Base-by-base conservation (phyloP, 2,888 invertebrate species). In the Catocala fraxini region DNA sequence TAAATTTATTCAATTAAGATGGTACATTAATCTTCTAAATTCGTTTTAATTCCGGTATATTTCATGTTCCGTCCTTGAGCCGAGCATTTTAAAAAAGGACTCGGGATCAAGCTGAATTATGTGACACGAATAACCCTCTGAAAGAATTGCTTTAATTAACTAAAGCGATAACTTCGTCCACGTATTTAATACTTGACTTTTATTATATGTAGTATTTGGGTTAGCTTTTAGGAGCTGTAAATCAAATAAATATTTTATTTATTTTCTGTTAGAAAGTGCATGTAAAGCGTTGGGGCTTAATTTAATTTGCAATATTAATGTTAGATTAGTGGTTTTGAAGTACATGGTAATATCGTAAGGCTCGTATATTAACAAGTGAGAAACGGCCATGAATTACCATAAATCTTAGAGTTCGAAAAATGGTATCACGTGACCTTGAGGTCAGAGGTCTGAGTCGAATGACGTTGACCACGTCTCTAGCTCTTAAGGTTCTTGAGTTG, bases 121-220 rank as follows among this genome's bases (percentile, higher is more conserved):
- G 47, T 55, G 64, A 70, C 64, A 56, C 49, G 45, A 51, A 45
- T 58, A 52, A 62, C 49, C n/a, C 54, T 34, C 41, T 25, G 11
- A 59, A 67, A 70, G 45, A 67, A 75, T 59, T 48, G 47, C 63
- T 67, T 63, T 70, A 65, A 75, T 72, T 67, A 70, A 65, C 46
- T 70, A 7, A 11, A 34, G 54, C 42, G 49, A 67, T 62, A 52
- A 72, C 60, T 60, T 47, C 25, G 2, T 47, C 62, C 41, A n/a
- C 56, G 51, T 42, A 55, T 60, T 56, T 59, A 53, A 34, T 35
- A 47, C n/a, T 42, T 54, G 52, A 51, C 35, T 25, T 59, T 62
- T 55, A 51, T 62, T 25, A 35, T 39, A n/a, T n/a, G n/a, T n/a
- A 43, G 47, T 54, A 51, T 59, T 15, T 46, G 9, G 25, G 12